Evolutionary conservation across 2,113 vertebrate genomes (phyloP), one percentile per base, ranked within the genome.

Genomic region (Chionomys nivalis): DNA sequence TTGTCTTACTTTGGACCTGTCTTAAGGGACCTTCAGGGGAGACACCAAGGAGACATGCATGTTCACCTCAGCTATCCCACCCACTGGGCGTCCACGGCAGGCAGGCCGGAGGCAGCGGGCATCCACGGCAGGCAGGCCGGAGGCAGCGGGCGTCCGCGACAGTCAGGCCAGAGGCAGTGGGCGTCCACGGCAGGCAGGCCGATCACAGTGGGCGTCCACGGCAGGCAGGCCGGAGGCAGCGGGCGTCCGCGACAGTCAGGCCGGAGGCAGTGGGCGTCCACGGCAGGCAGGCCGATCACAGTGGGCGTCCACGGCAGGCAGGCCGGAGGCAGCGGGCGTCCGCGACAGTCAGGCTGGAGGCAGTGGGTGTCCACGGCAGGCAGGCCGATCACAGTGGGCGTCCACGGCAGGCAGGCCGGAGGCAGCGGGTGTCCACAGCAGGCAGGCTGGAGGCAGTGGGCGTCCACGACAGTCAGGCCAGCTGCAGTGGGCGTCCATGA

Each of bases 271-370:
- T 0, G 5, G 44, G 11, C 19, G 16, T 23, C 42, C 33, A 4
- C 2, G 44, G 33, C 49, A 52, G 36, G 21, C 21, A 70, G 66
- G 23, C 31, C n/a, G n/a, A n/a, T n/a, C n/a, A n/a, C 55, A 58
- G 55, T 19, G 5, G 58, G 17, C 2, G 5, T 58, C 42, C 33
- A 2, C 8, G 31, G 7, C 68, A 52, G 47, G 3, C 11, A 70
- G 44, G 23, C 19, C 1, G 0, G 82, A 1, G 0, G 1, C 55
- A 58, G 55, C 21, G 55, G 55, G 55, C 5, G 4, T 58, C 42
- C 33, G 2, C 4, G 3, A 2, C 49, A 52, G 47, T 12, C 21
- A 70, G 66, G 82, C 1, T 0, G 0, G 19, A 58, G 17, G 6
- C 17, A 58, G 55, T 5, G 17, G 55, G 17, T 5, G 0, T 58